These are phyloP conservation scores for Schrankia costaestrigalis DNA, from an alignment of 2,888 invertebrate genomes.

Conservation along the genomic window DNA sequence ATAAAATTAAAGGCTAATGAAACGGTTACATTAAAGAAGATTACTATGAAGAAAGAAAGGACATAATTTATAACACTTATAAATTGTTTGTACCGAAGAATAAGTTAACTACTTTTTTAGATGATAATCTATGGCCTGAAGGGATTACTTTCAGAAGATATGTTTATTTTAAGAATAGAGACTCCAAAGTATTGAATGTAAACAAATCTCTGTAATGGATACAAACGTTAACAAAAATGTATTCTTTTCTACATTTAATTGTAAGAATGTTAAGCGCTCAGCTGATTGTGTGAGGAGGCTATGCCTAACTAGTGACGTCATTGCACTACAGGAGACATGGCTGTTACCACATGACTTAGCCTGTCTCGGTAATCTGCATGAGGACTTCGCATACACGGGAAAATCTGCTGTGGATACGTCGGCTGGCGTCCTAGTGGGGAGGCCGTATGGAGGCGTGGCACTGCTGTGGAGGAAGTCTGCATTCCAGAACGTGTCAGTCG, in stretches of 20 bases:
- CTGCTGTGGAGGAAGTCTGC: background rate
- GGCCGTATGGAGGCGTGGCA: slow-evolving; percentile 1
- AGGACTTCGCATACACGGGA: background rate
- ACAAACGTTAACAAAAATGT: background rate
- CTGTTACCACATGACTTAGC: background rate
- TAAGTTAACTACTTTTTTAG: slow-evolving; percentile 2
- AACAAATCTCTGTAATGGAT: background rate
- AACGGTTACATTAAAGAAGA: background rate
- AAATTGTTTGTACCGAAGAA: background rate
- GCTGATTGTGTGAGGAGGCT: background rate
- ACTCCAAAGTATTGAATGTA: background rate
- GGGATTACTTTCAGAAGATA: background rate
- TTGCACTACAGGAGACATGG: slow-evolving; percentile 1
- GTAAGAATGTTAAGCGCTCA: background rate
- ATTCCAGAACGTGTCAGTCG: background rate
- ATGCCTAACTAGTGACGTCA: background rate
- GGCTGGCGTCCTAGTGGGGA: background rate
- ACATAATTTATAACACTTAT: background rate
- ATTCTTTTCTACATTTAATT: background rate
- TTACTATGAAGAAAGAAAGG: background rate
- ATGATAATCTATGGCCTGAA: slow-evolving; percentile 1
- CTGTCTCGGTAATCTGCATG: background rate
- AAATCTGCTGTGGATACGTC: background rate
- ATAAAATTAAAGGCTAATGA: background rate
- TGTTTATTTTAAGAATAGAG: background rate